phyloP scores from a whole-genome alignment of 2,113 vertebrate genomes.

The Ochotona curzoniae region DNA sequence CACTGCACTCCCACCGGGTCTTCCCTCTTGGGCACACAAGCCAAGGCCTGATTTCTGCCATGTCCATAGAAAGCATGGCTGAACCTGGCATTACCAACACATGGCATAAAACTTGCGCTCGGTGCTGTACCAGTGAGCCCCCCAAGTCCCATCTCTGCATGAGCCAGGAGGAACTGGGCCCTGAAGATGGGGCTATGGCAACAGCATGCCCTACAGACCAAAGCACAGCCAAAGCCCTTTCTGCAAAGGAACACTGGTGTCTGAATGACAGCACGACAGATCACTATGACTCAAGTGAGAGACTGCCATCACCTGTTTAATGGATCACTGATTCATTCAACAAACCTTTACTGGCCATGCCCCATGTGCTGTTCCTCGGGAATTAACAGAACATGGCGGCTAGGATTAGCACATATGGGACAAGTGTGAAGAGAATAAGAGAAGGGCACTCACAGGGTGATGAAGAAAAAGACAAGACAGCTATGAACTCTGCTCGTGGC shows the following conservation, averaged over 20 bases:
- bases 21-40: neutral
- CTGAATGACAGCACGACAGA: too few species aligned
- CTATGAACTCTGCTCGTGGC: neutral
- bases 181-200: accelerated
- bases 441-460: accelerated
- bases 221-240: neutral
- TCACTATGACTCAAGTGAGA: neutral
- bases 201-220: neutral
- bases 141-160: neutral
- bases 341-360: neutral
- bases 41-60: neutral
- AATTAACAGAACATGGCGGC: neutral
- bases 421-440: accelerated
- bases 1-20: neutral
- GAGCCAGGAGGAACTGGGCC: neutral
- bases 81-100: neutral
- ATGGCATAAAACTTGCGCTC: neutral
- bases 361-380: neutral
- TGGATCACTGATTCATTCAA: neutral
- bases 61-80: neutral
- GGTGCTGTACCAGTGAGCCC: too few species aligned
- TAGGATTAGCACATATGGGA: neutral
- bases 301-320: accelerated
- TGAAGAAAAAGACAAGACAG: neutral
- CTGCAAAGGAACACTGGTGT: neutral